Evolutionary conservation across 2,113 vertebrate species (phyloP).

Genomic region (Hirundichthys speculiger): DNA sequence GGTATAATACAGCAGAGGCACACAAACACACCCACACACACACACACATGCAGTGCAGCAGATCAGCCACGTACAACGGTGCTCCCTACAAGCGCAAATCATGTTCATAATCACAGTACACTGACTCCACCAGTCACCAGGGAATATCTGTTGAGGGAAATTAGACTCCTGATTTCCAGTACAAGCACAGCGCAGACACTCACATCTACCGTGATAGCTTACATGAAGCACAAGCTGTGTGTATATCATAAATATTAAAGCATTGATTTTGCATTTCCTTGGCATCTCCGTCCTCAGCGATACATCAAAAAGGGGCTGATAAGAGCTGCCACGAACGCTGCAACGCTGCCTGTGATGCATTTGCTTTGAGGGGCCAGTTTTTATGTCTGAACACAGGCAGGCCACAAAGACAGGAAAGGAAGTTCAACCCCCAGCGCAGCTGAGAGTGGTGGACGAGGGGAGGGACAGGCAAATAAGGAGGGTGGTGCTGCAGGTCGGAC

Average conservation of each 20-base stretch:
- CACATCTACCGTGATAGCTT: constrained; percentile 15
- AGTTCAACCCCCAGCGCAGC: constrained; percentile 56
- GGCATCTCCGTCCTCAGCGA: constrained; percentile 47
- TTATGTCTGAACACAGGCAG: constrained; percentile 54
- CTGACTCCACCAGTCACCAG: constrained; percentile 62
- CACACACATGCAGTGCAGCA: constrained; percentile 49
- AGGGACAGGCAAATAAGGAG: constrained; percentile 19
- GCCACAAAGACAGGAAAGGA: constrained; percentile 50
- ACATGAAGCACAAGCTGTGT: constrained; percentile 35
- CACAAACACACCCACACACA: constrained; percentile 51
- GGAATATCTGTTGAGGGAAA: constrained; percentile 67
- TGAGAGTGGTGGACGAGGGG: constrained; percentile 31
- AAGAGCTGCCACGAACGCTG: constrained; percentile 61
- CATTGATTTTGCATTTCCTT: constrained; percentile 66
- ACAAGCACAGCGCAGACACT: constrained; percentile 44
- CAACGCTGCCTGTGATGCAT: constrained; percentile 60
- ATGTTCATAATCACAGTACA: constrained; percentile 72
- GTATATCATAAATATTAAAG: constrained; percentile 73
- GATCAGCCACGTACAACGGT: constrained; percentile 66
- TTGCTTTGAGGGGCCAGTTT: constrained; percentile 52
- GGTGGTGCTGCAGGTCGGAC: constrained; percentile 22
- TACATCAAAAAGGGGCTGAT: constrained; percentile 69
- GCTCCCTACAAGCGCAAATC: constrained; percentile 70
- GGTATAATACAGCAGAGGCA: constrained; percentile 43
- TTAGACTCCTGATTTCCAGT: constrained; percentile 55